Base-by-base conservation (phyloP, 2,797 vertebrate genomes). In the Sylvia borin region DNA sequence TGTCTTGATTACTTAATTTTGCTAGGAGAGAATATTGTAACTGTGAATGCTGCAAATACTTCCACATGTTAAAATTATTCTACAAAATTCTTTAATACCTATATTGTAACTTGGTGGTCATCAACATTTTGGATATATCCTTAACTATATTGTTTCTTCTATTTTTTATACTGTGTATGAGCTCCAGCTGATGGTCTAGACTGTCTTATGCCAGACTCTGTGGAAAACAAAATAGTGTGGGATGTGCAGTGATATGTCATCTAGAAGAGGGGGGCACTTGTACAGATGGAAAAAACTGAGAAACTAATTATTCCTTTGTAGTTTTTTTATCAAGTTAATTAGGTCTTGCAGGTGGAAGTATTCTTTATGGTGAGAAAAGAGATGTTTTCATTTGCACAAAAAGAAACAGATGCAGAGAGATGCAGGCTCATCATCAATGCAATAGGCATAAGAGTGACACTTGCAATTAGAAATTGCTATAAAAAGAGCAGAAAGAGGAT, bases 241-340 rank as follows among this genome's bases (percentile, higher is more conserved):
- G 4, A 2, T 81, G 13, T 31, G 21, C 80, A 74, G 42, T 42
- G 25, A 2, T 55, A 15, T 1, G 2, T 65, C 2, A 1, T 51
- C 18, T 64, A 48, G 25, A 72, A 73, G 67, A 34, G 36, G 58
- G 15, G 7, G 19, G 20, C 10, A 10, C 14, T 75, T 7, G 2
- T 34, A 42, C 7, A 47, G 25, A 25, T 61, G 31, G 13, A 58
- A 9, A 20, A 64, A 55, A 73, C 45, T 0, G 9, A 67, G 31
- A 60, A 85, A 50, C 15, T 68, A 45, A 17, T 57, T 55, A 77
- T 18, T 51, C 7, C 3, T 72, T 62, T 36, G 25, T 0, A 5
- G 2, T 1, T 8, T 29, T 79, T 89, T 58, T 16, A 13, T 36
- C 16, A 32, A 26, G 11, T 40, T 67, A 48, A 36, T 62, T 64